Percentiles rank a stretch among this genome's conserved stretches.
phyloP scores from a whole-genome alignment of 2,888 invertebrate genomes.

The Sericinus montela region DNA sequence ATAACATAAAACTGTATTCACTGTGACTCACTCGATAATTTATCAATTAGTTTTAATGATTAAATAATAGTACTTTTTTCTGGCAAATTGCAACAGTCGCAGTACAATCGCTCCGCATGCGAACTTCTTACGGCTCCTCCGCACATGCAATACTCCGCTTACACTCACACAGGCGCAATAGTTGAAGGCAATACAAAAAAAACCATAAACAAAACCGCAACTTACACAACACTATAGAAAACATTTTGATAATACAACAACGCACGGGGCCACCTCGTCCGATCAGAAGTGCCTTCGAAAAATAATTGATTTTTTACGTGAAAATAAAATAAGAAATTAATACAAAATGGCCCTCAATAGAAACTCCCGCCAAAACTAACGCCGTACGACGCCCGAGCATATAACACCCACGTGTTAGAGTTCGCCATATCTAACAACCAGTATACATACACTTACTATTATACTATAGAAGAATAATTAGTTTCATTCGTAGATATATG shows the following conservation, averaged over 20 bases:
- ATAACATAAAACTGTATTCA: no score
- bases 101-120: slow-evolving; percentile 43
- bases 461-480: slow-evolving; percentile 78
- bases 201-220: slow-evolving; percentile 49
- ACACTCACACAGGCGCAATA: slow-evolving; percentile 89
- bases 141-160: slow-evolving; percentile 83
- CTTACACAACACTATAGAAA: slow-evolving; percentile 32
- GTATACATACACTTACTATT: slow-evolving; percentile 73
- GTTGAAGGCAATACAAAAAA: slow-evolving; percentile 84
- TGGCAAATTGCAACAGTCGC: slow-evolving; percentile 27
- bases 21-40: neutral
- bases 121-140: slow-evolving; percentile 73
- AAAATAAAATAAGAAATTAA: slow-evolving; percentile 78
- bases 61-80: slow-evolving; percentile 14
- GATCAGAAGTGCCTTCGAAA: slow-evolving; percentile 96
- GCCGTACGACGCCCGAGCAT: slow-evolving; percentile 57
- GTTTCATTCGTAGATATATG: slow-evolving; percentile 78
- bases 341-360: slow-evolving; percentile 93
- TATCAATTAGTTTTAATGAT: slow-evolving; percentile 4
- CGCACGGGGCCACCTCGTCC: slow-evolving; percentile 95
- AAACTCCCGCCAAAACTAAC: slow-evolving; percentile 86
- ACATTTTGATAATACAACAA: slow-evolving; percentile 73
- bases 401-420: slow-evolving; percentile 47
- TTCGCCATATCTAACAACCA: slow-evolving; percentile 61
- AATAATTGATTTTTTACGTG: slow-evolving; percentile 90